Conservation (phyloP, 2,797 vertebrate species). For the Spea hammondii region DNA sequence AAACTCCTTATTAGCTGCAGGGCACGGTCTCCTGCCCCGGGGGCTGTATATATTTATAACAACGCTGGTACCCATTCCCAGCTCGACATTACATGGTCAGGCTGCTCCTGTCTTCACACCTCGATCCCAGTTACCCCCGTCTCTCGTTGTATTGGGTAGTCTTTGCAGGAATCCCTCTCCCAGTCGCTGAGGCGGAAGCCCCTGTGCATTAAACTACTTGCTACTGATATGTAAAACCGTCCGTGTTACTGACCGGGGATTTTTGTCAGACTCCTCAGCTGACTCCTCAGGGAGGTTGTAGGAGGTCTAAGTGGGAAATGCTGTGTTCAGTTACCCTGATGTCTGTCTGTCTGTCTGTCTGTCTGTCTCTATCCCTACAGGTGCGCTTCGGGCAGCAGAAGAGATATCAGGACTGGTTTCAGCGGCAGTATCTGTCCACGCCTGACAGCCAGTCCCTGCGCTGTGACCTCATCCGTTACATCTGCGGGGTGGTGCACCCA, state of each 20-base stretch:
- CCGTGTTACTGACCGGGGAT: background rate
- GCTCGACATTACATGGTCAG: background rate
- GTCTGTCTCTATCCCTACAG: conserved; percentile 59
- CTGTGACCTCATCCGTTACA: conserved; percentile 95
- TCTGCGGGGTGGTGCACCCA: conserved; percentile 93
- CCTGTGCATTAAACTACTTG: background rate
- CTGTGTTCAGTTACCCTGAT: too few relatives aligned
- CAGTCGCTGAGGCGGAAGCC: background rate
- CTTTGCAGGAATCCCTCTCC: background rate
- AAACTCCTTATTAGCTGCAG: too few relatives aligned
- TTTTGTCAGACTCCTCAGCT: too few relatives aligned
- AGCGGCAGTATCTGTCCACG: conserved; percentile 90
- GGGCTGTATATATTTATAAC: background rate
- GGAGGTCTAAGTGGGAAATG: too few relatives aligned
- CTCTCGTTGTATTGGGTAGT: background rate
- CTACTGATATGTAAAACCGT: conserved; percentile 5
- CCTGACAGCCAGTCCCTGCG: conserved; percentile 93
- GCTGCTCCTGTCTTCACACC: background rate
- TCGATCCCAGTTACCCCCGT: background rate
- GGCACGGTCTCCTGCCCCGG: background rate
- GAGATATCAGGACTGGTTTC: conserved; percentile 96
- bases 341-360: background rate
- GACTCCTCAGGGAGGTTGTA: too few relatives aligned
- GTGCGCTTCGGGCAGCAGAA: conserved; percentile 96
- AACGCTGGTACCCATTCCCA: too few relatives aligned